Percentiles rank a stretch among this genome's conserved stretches.
Evolutionary conservation across 2,113 vertebrate genomes (phyloP).

Genomic region (Phoenicopterus ruber): DNA sequence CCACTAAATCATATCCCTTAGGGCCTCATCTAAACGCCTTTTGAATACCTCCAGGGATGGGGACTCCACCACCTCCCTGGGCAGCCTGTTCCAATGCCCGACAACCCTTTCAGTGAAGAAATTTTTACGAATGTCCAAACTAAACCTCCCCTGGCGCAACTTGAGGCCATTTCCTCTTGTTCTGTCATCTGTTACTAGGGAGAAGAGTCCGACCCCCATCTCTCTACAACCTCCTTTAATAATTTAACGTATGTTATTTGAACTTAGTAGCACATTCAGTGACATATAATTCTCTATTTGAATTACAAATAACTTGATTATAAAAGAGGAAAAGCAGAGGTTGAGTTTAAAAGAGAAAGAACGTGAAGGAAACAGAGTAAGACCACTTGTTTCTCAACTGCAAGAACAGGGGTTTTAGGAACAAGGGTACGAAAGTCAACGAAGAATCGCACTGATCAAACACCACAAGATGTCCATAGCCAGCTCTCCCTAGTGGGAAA

Average conservation of each 20-base stretch:
- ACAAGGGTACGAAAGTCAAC: neutral
- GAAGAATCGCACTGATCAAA: neutral
- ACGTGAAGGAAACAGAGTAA: neutral
- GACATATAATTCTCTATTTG: neutral
- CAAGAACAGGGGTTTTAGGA: neutral
- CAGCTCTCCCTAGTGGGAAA: neutral
- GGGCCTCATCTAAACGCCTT: no score
- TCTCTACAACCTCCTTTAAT: no score
- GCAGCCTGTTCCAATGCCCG: no score
- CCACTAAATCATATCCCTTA: no score
- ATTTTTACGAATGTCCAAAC: no score
- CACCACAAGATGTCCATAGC: neutral
- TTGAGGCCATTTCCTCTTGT: no score
- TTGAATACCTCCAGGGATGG: no score
- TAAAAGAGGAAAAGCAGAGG: neutral
- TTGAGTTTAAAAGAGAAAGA: neutral
- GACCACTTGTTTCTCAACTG: neutral
- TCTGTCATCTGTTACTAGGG: no score
- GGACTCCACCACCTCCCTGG: no score
- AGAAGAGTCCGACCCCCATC: no score
- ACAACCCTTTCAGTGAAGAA: no score
- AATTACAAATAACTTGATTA: neutral
- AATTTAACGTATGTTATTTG: neutral
- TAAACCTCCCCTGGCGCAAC: no score
- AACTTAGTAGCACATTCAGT: neutral